Percentiles rank a stretch among this genome's conserved stretches.
phyloP scores from a whole-genome alignment of 2,888 invertebrate species.

The Agrotis segetum region DNA sequence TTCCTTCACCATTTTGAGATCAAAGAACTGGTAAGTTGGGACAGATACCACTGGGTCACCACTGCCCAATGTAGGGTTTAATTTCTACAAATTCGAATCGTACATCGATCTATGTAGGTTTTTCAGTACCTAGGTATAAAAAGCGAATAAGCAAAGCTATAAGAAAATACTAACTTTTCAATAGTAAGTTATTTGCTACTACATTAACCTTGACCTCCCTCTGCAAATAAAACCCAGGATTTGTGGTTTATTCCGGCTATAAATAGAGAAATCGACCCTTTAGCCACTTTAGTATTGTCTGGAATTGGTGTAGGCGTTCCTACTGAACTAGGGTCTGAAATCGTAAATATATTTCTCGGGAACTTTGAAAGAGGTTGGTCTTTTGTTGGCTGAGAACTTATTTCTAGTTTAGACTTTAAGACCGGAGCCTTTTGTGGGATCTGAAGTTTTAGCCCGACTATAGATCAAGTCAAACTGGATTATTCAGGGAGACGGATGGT shows the following conservation, averaged over 20 bases:
- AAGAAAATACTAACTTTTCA: constrained; percentile 12
- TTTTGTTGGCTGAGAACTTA: constrained; percentile 30
- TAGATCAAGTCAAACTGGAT: constrained; percentile 24
- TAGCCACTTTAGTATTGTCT: constrained; percentile 21
- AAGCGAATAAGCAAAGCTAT: neutral
- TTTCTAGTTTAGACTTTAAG: constrained; percentile 3
- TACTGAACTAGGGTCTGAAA: constrained; percentile 20
- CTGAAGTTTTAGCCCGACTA: constrained; percentile 12
- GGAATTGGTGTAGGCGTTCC: constrained; percentile 21
- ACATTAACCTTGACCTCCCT: constrained; percentile 23
- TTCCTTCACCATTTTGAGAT: too few species aligned
- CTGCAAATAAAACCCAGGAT: constrained; percentile 32
- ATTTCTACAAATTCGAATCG: too few species aligned
- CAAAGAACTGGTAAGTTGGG: too few species aligned
- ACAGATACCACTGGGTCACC: too few species aligned
- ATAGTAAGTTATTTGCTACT: constrained; percentile 22
- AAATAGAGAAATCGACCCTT: constrained; percentile 40
- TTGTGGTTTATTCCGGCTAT: constrained; percentile 32
- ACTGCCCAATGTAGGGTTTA: too few species aligned
- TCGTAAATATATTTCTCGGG: constrained; percentile 27
- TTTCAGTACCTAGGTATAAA: neutral
- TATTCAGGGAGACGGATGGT: constrained; percentile 20
- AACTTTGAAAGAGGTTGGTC: constrained; percentile 19
- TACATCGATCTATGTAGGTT: too few species aligned
- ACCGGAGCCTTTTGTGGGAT: constrained; percentile 15